Conservation (phyloP, 2,797 vertebrate species). For the Meda fulgida region DNA sequence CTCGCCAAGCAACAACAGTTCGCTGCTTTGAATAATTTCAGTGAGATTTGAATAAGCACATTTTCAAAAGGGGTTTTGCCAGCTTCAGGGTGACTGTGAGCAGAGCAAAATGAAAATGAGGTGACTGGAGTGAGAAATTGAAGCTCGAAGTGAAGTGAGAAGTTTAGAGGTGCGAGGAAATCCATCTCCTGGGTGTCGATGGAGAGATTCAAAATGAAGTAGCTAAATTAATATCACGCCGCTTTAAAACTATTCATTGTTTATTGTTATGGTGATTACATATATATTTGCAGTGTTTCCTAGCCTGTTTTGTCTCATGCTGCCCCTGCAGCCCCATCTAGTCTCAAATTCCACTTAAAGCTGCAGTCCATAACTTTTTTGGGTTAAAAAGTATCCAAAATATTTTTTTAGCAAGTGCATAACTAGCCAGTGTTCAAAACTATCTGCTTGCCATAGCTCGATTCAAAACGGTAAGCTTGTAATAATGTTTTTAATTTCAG, state of each 20-base stretch:
- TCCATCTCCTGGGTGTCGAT: slow-evolving; percentile 40
- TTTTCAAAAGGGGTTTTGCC: slow-evolving; percentile 55
- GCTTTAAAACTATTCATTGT: neutral
- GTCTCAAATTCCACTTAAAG: neutral
- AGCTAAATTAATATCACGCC: neutral
- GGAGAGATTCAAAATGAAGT: slow-evolving; percentile 7
- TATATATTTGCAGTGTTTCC: neutral
- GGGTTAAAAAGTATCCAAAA: too few species aligned
- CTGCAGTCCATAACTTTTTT: too few species aligned
- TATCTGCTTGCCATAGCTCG: too few species aligned
- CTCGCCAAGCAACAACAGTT: slow-evolving; percentile 54
- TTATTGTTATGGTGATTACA: neutral
- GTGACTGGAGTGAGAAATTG: slow-evolving; percentile 50
- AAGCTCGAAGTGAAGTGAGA: slow-evolving; percentile 26
- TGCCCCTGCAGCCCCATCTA: neutral
- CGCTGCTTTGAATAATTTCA: slow-evolving; percentile 61
- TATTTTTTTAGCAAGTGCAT: too few species aligned
- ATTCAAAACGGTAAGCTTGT: too few species aligned
- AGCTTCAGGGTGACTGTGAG: slow-evolving; percentile 43
- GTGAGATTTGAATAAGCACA: slow-evolving; percentile 54
- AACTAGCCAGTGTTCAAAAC: too few species aligned
- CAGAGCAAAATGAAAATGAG: slow-evolving; percentile 27
- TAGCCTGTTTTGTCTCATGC: neutral
- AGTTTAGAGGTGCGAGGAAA: slow-evolving; percentile 53
- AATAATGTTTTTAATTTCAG: too few species aligned